Base-by-base conservation (phyloP, 2,797 vertebrate genomes). In the Hydrophis major region DNA sequence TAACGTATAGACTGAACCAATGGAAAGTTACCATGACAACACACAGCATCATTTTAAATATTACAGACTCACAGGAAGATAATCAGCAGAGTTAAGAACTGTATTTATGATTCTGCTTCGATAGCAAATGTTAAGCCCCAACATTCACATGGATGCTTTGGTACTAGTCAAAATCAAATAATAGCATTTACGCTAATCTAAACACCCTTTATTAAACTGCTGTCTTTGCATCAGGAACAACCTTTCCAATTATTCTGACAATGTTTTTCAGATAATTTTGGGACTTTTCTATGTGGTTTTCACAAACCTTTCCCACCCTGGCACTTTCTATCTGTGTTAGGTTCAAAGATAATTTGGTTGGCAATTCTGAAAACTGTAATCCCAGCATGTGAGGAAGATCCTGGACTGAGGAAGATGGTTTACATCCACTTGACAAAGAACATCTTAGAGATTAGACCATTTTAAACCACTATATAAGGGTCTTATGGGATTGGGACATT, bases 21-120 rank as follows among this genome's bases (percentile, higher is more conserved):
- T 95, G 96, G 97, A 98, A 98, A 97, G 97, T 98, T 98, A 96
- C 97, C 97, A 98, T 98, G 98, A 97, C 97, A 97, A 98, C 98
- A 90, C 3, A 55, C 92, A 93, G 92, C 5, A n/a, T 97, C 98
- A 98, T 98, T 98, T 98, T 97, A 97, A 95, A 96, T 95, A 96
- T 96, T 96, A 95, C 96, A 97, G 95, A 97, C 92, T 90, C 93
- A 95, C 91, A 95, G 97, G 96, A 97, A 97, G 96, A 94, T 95
- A 97, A 97, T 97, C 94, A 96, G 95, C 95, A 95, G 94, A 95
- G 96, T 96, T 96, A 96, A 96, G 95, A 96, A 95, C 8, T 89
- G 91, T n/a, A 18, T 88, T 93, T 95, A 95, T 95, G 89, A 94
- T 96, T 97, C 95, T 90, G 42, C 93, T 96, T 92, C 95, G 95